Base-by-base conservation (phyloP, 1,140 invertebrate species). In the Sycophila sp. region DNA sequence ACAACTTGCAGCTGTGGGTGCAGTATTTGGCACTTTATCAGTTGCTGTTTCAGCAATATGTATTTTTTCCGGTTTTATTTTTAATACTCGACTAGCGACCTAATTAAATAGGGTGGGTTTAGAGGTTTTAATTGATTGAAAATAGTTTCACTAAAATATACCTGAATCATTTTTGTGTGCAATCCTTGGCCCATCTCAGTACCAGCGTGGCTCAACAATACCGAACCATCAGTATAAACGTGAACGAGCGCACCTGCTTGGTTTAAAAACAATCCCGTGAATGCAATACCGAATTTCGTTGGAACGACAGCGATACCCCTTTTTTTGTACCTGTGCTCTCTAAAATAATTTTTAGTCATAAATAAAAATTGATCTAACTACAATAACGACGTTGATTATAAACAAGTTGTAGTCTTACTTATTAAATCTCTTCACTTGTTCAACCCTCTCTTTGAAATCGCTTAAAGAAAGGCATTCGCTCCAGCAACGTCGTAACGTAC, bases 161-260 rank as follows among this genome's bases (percentile, higher is more conserved):
- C 90, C 89, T 98, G 95, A 68, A 97, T 92, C 92, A 97, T 96
- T 87, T 98, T 98, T 0, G 95, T 98, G 78, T 98, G 94, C 0
- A 98, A 84, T 2, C 97, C 97, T 87, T 98, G 97, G 0, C 97
- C 97, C 93, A 98, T 98, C 88, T 99, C 97, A 17, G 93, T 93
- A 17, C 96, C 97, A 45, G 94, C 95, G 81, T 98, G 96, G 28
- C 91, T 91, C n/a, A 99, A 77, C 2, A 98, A 87, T 5, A 98
- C 94, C 0, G 96, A 96, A 1, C 97, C 97, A 87, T 99, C 97
- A 0, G 85, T 88, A 78, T 98, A 98, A 22, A 98, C 88, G 22
- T 95, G 89, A n/a, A 98, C 88, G 19, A 98, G 85, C 4, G 96
- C 94, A 34, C 94, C 96, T 19, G 89, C 91, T 87, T 98, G 96